phyloP scores from a whole-genome alignment of 2,888 invertebrate species.

The Oscheius onirici region DNA sequence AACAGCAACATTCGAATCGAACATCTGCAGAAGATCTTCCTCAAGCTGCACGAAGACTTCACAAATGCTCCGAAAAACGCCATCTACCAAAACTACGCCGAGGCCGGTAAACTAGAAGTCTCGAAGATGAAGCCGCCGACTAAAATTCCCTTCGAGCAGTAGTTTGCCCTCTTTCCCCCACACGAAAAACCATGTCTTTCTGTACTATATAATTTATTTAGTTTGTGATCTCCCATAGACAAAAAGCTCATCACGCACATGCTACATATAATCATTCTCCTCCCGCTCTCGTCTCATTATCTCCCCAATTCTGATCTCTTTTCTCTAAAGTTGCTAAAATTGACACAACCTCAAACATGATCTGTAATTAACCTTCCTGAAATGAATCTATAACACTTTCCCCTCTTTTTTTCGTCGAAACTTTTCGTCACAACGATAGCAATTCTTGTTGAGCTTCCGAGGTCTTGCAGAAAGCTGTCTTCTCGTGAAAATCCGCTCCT shows the following conservation, averaged over 20 bases:
- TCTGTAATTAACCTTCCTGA: too few relatives aligned
- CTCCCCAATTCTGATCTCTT: too few relatives aligned
- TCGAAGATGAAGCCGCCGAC: neutral
- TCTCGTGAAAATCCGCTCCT: too few relatives aligned
- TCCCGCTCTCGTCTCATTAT: too few relatives aligned
- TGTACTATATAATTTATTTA: slow-evolving; percentile 10
- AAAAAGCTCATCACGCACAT: too few relatives aligned
- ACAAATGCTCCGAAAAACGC: slow-evolving; percentile 7
- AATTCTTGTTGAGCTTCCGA: neutral
- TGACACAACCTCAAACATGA: too few relatives aligned
- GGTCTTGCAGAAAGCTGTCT: too few relatives aligned
- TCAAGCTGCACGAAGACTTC: slow-evolving; percentile 8
- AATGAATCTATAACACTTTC: too few relatives aligned
- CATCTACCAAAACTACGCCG: slow-evolving; percentile 8
- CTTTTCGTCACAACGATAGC: neutral
- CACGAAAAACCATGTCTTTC: neutral
- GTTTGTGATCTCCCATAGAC: neutral
- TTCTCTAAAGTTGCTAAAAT: too few relatives aligned
- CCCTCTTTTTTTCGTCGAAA: neutral
- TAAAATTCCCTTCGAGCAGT: slow-evolving; percentile 2
- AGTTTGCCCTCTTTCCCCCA: neutral
- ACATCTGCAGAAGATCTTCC: slow-evolving; percentile 8
- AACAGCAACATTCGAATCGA: neutral
- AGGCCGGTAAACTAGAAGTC: slow-evolving; percentile 1
- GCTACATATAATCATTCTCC: too few relatives aligned